These are phyloP conservation scores for Pantala flavescens DNA, from an alignment of 1,140 invertebrate genomes.

Conservation along the genomic window DNA sequence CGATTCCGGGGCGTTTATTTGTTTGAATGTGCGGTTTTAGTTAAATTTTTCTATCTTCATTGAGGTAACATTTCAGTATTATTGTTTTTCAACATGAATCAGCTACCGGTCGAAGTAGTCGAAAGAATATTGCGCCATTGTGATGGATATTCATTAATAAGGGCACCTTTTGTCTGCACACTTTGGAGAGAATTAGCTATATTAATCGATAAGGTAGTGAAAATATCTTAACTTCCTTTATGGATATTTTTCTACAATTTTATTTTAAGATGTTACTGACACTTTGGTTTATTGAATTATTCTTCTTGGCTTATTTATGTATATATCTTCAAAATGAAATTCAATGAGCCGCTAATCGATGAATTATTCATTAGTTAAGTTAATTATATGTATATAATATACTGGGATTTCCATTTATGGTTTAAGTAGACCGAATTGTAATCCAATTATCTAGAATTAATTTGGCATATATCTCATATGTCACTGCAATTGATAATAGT, in stretches of 20 bases:
- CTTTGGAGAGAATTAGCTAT: not conserved
- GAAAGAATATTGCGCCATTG: not conserved
- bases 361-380: too few relatives aligned
- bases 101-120: not conserved
- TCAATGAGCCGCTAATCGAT: too few relatives aligned
- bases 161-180: not conserved
- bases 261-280: not conserved
- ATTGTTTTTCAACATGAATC: not conserved
- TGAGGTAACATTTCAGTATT: too few relatives aligned
- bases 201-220: not conserved
- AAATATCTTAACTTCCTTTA: not conserved
- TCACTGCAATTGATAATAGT: too few relatives aligned
- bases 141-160: not conserved
- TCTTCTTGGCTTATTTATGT: not conserved
- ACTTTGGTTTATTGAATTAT: not conserved
- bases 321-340: not conserved
- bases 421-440: too few relatives aligned
- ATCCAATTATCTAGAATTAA: too few relatives aligned
- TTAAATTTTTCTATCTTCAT: too few relatives aligned
- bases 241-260: not conserved
- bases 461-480: too few relatives aligned
- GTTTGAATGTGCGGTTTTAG: too few relatives aligned
- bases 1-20: too few relatives aligned
- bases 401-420: too few relatives aligned
- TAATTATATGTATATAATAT: too few relatives aligned